Evolutionary conservation across 2,797 vertebrate genomes (phyloP), one percentile per base, ranked within the genome.

Genomic region (Xenentodon cancila): DNA sequence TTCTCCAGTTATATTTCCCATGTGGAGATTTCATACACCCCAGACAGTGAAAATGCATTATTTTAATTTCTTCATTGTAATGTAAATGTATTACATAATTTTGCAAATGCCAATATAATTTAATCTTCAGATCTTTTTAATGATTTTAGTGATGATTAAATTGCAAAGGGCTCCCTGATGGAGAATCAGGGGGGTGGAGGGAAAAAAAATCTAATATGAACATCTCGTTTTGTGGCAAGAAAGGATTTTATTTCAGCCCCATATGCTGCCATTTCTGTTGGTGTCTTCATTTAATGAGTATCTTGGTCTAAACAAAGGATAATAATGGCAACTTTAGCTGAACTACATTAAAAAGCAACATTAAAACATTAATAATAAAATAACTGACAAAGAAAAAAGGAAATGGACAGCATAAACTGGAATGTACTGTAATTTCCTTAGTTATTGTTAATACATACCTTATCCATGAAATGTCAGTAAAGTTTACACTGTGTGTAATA

Each of bases 51-150:
- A 94, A 94, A 94, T 92, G 91, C 92, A 93, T 93, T 93, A 94
- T 94, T 94, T 94, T 93, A 94, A 94, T 94, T 93, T 93, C 93
- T 94, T 94, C 93, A 94, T 94, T 94, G 94, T 93, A 92, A 94
- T 94, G 94, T 94, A 94, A 94, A 94, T 94, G 93, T 93, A 93
- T 94, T 93, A 94, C 92, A 94, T 94, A 93, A 94, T 93, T 94
- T 93, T 93, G 94, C 92, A 93, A 94, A 94, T 94, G 93, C 92
- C 92, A 94, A 94, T 94, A 94, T 94, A 94, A 94, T 94, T 94
- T 92, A 94, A 94, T 94, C 93, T 94, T 94, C 91, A 92, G 92
- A 94, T 93, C 91, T 93, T 94, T 94, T 94, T 93, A 94, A 94
- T 94, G 92, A 94, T 94, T 94, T 94, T 94, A 93, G 92, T 91